Percentiles rank a stretch among this genome's conserved stretches.
Evolutionary conservation across 2,888 invertebrate genomes (phyloP).

Genomic region (Meta bourneti): DNA sequence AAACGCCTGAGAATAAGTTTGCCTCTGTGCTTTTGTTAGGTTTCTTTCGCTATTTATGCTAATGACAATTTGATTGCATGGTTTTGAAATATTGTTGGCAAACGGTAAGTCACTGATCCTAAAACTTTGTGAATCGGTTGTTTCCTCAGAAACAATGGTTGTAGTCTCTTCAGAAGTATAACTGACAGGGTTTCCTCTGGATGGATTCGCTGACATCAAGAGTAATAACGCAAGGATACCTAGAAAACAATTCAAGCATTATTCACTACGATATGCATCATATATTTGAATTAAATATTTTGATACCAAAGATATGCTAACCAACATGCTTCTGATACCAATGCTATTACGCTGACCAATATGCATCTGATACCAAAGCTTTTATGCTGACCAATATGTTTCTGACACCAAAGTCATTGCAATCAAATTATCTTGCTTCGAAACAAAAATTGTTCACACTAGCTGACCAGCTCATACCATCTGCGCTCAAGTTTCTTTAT

Average conservation of each 20-base stretch:
- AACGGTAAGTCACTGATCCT: slow-evolving; percentile 48
- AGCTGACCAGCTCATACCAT: too few relatives aligned
- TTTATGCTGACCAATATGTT: too few relatives aligned
- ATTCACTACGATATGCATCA: too few relatives aligned
- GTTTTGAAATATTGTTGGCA: slow-evolving; percentile 16
- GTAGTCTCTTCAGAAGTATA: background rate
- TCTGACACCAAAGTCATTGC: too few relatives aligned
- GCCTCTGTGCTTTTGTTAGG: background rate
- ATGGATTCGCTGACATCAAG: slow-evolving; percentile 23
- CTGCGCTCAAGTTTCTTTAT: too few relatives aligned
- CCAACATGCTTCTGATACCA: too few relatives aligned
- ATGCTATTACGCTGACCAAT: too few relatives aligned
- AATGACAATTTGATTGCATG: slow-evolving; percentile 22
- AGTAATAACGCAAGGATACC: slow-evolving; percentile 55
- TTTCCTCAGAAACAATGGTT: background rate
- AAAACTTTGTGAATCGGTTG: background rate
- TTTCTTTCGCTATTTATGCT: background rate
- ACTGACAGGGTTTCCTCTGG: slow-evolving; percentile 15
- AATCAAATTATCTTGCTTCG: too few relatives aligned
- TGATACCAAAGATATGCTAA: too few relatives aligned
- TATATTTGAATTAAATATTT: too few relatives aligned
- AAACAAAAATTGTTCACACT: too few relatives aligned
- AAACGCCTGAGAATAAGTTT: slow-evolving; percentile 28
- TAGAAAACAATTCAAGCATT: slow-evolving; percentile 2
- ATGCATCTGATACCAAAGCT: too few relatives aligned